Evolutionary conservation across 2,888 invertebrate genomes (phyloP).

Genomic region (Scaptomyza flava): DNA sequence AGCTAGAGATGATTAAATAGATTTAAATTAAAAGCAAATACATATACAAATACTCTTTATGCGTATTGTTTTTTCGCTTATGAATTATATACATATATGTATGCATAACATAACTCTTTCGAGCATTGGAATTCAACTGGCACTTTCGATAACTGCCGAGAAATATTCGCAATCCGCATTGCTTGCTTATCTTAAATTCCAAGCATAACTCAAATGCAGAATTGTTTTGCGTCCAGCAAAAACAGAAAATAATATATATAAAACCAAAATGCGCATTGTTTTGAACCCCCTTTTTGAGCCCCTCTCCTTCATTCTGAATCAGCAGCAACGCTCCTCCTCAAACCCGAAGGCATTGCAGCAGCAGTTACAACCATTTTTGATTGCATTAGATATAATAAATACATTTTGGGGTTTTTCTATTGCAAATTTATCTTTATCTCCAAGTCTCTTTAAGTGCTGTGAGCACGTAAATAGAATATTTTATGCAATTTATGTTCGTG

Average conservation of each 20-base stretch:
- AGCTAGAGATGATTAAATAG: background rate
- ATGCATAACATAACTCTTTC: conserved; percentile 9
- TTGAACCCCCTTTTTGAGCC: background rate
- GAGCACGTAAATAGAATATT: conserved; percentile 74
- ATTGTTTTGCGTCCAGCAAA: conserved; percentile 25
- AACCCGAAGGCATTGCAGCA: conserved; percentile 64
- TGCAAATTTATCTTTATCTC: background rate
- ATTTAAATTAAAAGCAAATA: background rate
- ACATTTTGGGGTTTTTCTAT: conserved; percentile 32
- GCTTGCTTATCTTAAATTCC: conserved; percentile 68
- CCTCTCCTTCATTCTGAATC: background rate
- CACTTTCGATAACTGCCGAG: conserved; percentile 17
- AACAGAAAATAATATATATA: conserved; percentile 46
- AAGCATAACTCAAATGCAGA: conserved; percentile 53
- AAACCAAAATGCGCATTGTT: conserved; percentile 59
- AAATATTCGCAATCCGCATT: conserved; percentile 40
- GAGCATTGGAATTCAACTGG: conserved; percentile 1
- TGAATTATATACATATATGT: too few species aligned
- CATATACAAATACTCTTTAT: background rate
- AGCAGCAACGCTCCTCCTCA: background rate
- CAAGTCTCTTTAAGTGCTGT: conserved; percentile 10
- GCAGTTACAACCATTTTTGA: conserved; percentile 67
- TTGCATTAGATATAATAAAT: conserved; percentile 68
- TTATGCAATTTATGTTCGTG: conserved; percentile 78
- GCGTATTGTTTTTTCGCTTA: background rate